Evolutionary conservation across 1,140 invertebrate genomes (phyloP), one percentile per base, ranked within the genome.

Genomic region (Calephelis virginiensis): DNA sequence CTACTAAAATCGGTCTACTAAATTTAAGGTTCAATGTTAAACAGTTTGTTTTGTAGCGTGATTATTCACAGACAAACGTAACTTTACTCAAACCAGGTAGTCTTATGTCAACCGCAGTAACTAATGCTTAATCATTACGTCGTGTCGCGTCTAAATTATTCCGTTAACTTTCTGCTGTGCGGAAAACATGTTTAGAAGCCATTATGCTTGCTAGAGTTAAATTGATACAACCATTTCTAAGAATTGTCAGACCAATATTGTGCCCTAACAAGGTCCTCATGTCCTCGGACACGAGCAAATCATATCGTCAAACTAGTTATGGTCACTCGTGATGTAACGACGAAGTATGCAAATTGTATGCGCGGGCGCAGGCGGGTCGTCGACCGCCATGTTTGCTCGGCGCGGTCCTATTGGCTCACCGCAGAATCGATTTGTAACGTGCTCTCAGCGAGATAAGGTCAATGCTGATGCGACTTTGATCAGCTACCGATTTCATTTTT

Each of bases 341-440:
- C 71, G 76, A 73, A 75, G 75, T 79, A 81, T 83, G 81, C 81
- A 83, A 83, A 83, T 86, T 82, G 78, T 56, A 56, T 78, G 78
- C 77, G 80, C 81, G 72, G 78, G 74, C 79, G 82, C 80, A 78
- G 67, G 72, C 69, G 75, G 79, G 70, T 82, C 78, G 71, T 65
- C 71, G 76, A 73, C 77, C 77, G 68, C 71, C 70, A 69, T 74
- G 73, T 75, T 74, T 70, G 75, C 76, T 75, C 69, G 70, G 64
- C 70, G 74, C 67, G 68, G 68, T 68, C 71, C 75, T 69, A 79
- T 76, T 78, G 75, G 77, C 73, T 70, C 64, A 67, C 69, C 74
- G 74, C 70, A 61, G 74, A 80, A 82, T 82, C 80, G 78, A 82
- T 82, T 82, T 74, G 80, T 82, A 78, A 75, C 73, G 77, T 75